A percentile compares a stretch with the other conserved stretches of the same genome.
Evolutionary conservation across 1,140 invertebrate species (phyloP).

Genomic region (Heliconius himera): DNA sequence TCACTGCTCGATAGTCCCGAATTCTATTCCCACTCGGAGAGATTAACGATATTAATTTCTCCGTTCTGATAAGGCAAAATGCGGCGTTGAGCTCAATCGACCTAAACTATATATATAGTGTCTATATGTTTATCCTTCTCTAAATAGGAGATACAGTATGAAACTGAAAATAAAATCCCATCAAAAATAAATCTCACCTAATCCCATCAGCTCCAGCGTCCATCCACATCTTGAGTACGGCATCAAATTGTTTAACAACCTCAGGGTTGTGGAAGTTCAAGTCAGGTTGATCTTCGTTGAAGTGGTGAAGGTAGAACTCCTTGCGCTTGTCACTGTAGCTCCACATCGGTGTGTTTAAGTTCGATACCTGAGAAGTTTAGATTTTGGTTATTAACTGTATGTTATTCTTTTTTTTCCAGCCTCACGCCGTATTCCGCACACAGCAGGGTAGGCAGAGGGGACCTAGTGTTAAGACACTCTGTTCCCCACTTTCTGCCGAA

Average conservation of each 20-base stretch:
- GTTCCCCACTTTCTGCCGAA: too few species aligned
- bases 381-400: neutral
- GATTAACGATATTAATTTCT: too few species aligned
- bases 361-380: constrained; percentile 57
- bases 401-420: neutral
- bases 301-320: constrained; percentile 87
- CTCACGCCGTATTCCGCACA: too few species aligned
- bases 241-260: constrained; percentile 84
- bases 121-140: too few species aligned
- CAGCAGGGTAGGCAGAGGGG: too few species aligned
- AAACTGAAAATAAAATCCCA: neutral
- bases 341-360: constrained; percentile 81
- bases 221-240: constrained; percentile 86
- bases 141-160: neutral
- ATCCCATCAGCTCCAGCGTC: constrained; percentile 88
- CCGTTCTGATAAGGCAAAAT: too few species aligned
- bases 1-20: too few species aligned
- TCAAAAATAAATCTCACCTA: constrained; percentile 60
- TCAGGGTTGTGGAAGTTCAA: constrained; percentile 84
- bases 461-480: too few species aligned
- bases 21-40: too few species aligned
- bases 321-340: constrained; percentile 78
- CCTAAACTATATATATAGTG: too few species aligned
- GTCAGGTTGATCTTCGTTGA: constrained; percentile 83
- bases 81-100: too few species aligned